A percentile compares a stretch with the other conserved stretches of the same genome.
Evolutionary conservation across 2,113 vertebrate genomes (phyloP).

Genomic region (Malurus melanocephalus): DNA sequence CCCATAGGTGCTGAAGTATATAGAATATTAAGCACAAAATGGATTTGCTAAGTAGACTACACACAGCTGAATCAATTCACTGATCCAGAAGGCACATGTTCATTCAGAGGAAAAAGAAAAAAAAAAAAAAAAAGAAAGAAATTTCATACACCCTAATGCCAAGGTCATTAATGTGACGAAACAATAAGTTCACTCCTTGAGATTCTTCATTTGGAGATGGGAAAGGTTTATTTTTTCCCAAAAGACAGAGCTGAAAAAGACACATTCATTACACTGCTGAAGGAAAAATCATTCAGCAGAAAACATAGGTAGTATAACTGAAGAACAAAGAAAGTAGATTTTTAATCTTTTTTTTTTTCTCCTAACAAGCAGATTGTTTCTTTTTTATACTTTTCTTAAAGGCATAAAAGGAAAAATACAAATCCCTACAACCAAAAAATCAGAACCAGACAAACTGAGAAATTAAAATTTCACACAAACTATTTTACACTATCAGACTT

Average conservation of each 20-base stretch:
- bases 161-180: neutral
- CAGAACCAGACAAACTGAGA: neutral
- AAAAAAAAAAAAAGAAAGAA: neutral
- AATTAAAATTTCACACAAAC: neutral
- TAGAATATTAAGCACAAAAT: neutral
- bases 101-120: neutral
- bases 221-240: neutral
- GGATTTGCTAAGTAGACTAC: neutral
- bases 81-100: neutral
- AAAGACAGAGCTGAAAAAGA: neutral
- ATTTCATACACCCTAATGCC: neutral
- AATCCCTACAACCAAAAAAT: neutral
- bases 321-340: neutral
- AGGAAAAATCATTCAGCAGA: constrained; percentile 3
- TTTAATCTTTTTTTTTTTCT: neutral
- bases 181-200: neutral
- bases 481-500: neutral
- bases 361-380: neutral
- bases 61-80: neutral
- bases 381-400: neutral
- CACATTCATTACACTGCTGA: neutral
- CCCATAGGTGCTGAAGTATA: neutral
- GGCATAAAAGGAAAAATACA: neutral
- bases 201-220: neutral
- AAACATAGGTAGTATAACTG: neutral